A percentile compares a stretch with the other conserved stretches of the same genome.
These are phyloP conservation scores for Bovichtus diacanthus DNA, from an alignment of 2,797 vertebrate species.

Conservation along the genomic window DNA sequence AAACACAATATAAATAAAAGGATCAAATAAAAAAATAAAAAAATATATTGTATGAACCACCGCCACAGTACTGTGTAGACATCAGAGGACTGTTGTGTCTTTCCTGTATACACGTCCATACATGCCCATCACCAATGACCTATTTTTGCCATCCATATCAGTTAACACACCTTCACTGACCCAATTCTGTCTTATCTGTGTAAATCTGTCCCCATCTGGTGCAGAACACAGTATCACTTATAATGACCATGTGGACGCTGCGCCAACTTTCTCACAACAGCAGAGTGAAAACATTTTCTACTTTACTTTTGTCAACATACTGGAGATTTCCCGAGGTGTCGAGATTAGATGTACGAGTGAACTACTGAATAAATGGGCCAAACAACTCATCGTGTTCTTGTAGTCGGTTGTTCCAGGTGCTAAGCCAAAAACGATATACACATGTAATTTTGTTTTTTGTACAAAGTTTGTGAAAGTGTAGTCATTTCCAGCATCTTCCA, in stretches of 20 bases:
- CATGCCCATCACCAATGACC: conserved; percentile 38
- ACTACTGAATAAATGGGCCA: background rate
- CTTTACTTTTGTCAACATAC: background rate
- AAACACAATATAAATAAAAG: background rate
- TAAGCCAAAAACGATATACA: background rate
- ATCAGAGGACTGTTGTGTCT: background rate
- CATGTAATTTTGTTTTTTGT: too few relatives aligned
- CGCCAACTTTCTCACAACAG: conserved; percentile 62
- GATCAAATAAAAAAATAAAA: background rate
- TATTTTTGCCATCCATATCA: conserved; percentile 1
- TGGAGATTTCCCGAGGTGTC: conserved; percentile 25
- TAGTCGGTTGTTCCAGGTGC: background rate
- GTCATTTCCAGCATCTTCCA: background rate
- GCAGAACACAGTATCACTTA: conserved; percentile 66
- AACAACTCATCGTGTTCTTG: background rate
- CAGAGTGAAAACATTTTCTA: background rate
- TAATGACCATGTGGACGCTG: conserved; percentile 49
- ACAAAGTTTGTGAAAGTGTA: background rate
- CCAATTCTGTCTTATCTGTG: conserved; percentile 23
- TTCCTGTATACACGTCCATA: conserved; percentile 7
- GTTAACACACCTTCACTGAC: background rate
- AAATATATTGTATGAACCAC: background rate
- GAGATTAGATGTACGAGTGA: background rate
- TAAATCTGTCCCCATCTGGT: conserved; percentile 33
- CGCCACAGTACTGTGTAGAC: too few relatives aligned